A percentile compares a stretch with the other conserved stretches of the same genome.
phyloP scores from a whole-genome alignment of 2,113 vertebrate species.

The Myrmophylax atrothorax region DNA sequence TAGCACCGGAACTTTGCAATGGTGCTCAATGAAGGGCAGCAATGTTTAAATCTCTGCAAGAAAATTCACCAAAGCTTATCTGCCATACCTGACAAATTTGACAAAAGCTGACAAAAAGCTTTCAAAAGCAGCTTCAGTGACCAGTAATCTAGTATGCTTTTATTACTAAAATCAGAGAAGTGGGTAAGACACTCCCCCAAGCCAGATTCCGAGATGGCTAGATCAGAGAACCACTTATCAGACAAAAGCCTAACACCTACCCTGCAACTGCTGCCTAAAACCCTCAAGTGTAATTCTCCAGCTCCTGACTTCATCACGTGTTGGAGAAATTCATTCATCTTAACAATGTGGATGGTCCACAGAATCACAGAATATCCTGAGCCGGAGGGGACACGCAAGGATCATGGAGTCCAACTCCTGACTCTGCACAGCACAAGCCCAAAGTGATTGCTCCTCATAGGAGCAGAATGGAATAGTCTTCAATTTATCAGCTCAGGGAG shows the following conservation, averaged over 20 bases:
- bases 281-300: neutral
- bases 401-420: neutral
- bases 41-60: neutral
- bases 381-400: neutral
- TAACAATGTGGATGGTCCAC: neutral
- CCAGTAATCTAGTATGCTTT: neutral
- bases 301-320: neutral
- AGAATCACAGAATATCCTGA: neutral
- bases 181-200: neutral
- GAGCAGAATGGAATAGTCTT: neutral
- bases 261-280: neutral
- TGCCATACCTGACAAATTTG: neutral
- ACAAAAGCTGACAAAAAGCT: neutral
- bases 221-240: neutral
- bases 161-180: neutral
- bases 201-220: neutral
- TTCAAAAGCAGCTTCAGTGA: neutral
- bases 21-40: neutral
- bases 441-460: neutral
- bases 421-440: neutral
- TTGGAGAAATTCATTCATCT: neutral
- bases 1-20: neutral
- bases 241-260: neutral
- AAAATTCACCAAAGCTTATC: neutral
- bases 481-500: neutral